Base-by-base conservation (phyloP, 2,113 vertebrate species). In the Psephotus haematonotus region DNA sequence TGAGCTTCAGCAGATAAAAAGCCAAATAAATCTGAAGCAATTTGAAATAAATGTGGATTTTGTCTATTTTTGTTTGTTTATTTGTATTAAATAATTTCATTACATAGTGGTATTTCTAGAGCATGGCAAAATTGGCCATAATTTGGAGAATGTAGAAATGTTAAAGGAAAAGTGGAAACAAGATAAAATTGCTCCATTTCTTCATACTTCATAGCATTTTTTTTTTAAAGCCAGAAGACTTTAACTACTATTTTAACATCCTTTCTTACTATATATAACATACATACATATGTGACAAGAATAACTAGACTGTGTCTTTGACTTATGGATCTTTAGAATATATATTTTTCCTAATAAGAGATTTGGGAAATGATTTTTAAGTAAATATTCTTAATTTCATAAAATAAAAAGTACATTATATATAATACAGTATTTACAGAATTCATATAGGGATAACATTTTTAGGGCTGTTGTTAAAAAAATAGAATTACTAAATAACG, bases 251-350 rank as follows among this genome's bases (percentile, higher is more conserved):
- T 41, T 55, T 65, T 55, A 65, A 14, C 10, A 50, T 16, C 5
- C 0, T 7, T n/a, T 68, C 44, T 52, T 67, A 4, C 14, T n/a
- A 24, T 19, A 29, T 43, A 7, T 60, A n/a, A 31, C 0, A 1
- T 27, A 35, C 7, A 24, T 14, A 31, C 13, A 44, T 14, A 3
- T 12, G 17, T 17, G 19, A 31, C 4, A 44, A 53, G 27, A 86
- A 43, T 24, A 6, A 71, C 8, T 3, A 80, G 79, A 79, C 17
- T 20, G 0, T 52, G 17, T 35, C 18, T 49, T 71, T 37, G 25
- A 44, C 1, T 2, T 78, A 62, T 0, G 4, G 8, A 29, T 41
- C 5, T 47, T 6, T 20, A 25, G 20, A 83, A 83, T 27, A 79
- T 31, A 23, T 29, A 17, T 52, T 63, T 49, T 50, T 13, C 10